Percentiles rank a stretch among this genome's conserved stretches.
Conservation (phyloP, 2,113 vertebrate species). For the Panurus biarmicus region DNA sequence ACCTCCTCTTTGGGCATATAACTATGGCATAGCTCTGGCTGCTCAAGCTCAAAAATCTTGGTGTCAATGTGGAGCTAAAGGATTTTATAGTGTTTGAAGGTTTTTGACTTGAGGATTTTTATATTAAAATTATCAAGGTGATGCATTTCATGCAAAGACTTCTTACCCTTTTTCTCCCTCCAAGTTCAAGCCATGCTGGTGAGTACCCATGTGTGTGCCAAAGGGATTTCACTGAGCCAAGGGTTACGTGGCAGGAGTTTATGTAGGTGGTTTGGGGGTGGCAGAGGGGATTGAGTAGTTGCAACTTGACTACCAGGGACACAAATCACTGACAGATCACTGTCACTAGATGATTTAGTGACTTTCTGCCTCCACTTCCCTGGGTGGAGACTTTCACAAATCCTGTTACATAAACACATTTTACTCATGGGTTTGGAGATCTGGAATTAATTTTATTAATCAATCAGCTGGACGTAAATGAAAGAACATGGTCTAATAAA, state of each 20-base stretch:
- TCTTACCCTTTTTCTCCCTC: background rate
- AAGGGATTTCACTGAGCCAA: background rate
- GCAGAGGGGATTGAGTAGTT: background rate
- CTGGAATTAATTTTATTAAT: background rate
- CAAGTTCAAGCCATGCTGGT: background rate
- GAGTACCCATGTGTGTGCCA: background rate
- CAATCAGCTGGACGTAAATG: background rate
- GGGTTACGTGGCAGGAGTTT: background rate
- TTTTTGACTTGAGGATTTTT: background rate
- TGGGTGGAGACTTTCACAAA: fast-evolving
- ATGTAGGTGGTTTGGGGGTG: background rate
- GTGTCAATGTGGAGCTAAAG: background rate
- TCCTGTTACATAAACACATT: background rate
- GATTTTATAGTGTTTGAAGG: background rate
- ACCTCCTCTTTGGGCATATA: background rate
- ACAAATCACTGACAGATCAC: background rate
- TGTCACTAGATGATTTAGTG: background rate
- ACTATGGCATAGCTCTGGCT: background rate
- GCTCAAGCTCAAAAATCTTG: background rate
- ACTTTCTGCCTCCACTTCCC: background rate
- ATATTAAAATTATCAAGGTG: background rate
- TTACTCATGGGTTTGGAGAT: background rate
- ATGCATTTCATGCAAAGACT: background rate
- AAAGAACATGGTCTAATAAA: background rate
- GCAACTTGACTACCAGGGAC: fast-evolving